Conservation (phyloP, 2,797 vertebrate species). For the Poecilia picta region DNA sequence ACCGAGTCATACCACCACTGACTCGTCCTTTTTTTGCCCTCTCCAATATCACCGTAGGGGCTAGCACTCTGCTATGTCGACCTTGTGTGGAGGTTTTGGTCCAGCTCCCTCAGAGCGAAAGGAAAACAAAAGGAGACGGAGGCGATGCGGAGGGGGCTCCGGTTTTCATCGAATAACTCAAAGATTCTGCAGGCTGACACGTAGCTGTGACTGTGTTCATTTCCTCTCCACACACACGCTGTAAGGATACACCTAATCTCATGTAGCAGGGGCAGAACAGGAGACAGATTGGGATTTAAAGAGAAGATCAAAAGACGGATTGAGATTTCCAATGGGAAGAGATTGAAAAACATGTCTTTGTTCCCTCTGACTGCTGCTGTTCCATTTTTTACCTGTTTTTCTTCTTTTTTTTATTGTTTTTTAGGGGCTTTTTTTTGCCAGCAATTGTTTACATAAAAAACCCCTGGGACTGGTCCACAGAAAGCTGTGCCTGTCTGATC, state of each 20-base stretch:
- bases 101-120: slow-evolving; percentile 27
- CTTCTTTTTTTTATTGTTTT: slow-evolving; percentile 12
- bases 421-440: not conserved
- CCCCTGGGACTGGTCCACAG: slow-evolving; percentile 32
- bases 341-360: slow-evolving; percentile 31
- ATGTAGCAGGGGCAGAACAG: not conserved
- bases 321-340: slow-evolving; percentile 39
- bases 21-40: slow-evolving; percentile 55
- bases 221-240: not conserved
- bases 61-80: slow-evolving; percentile 42
- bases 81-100: slow-evolving; percentile 40
- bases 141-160: slow-evolving; percentile 1
- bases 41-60: slow-evolving; percentile 39
- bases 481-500: not conserved
- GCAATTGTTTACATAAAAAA: slow-evolving; percentile 39
- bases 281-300: slow-evolving; percentile 10
- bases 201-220: not conserved
- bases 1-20: slow-evolving; percentile 25
- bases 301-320: slow-evolving; percentile 36
- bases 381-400: slow-evolving; percentile 34
- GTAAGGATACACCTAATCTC: slow-evolving; percentile 10
- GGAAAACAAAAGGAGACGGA: not conserved
- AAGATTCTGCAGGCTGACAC: slow-evolving; percentile 12
- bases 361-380: slow-evolving; percentile 25
- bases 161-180: slow-evolving; percentile 18